Evolutionary conservation across 2,888 invertebrate genomes (phyloP), one percentile per base, ranked within the genome.

Genomic region (Busseola fusca): DNA sequence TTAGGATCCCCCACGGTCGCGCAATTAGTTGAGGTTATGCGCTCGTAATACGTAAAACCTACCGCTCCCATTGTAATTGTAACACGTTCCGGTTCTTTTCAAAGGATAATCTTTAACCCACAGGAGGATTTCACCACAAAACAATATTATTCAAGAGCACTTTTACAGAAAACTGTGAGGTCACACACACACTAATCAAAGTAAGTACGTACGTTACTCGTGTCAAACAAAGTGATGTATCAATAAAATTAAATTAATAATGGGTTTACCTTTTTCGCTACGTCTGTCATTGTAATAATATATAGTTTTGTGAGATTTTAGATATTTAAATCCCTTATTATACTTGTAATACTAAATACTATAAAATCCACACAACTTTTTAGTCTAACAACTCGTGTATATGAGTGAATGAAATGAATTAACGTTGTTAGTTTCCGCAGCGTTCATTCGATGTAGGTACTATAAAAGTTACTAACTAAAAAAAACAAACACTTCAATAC

Each of bases 211-310:
- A 89, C 87, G 87, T 84, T 86, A 86, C 86, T 90, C 88, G 88
- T 90, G 92, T 92, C 91, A 91, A 91, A 90, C 87, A 89, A 87
- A 86, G 87, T 85, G 84, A 81, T 80, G 77, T 70, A 81, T 77
- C 73, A 75, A n/a, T 50, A n/a, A 16, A 48, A 66, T 74, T 83
- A 85, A 83, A 79, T 70, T 54, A 65, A 58, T 74, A 64, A 65
- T 69, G 62, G 64, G 50, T 89, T 92, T 93, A 95, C 95, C 95
- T 95, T 95, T 91, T 93, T 93, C 79, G 93, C 91, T 78, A 94
- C 92, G 91, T 95, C 94, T 90, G 94, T 91, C 95, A 95, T 95
- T 91, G 85, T 94, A 83, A 75, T 82, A 80, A 67, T 72, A 76
- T 81, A 83, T 69, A 74, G 78, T 52, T 75, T 80, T 71, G 65